Percentiles rank a stretch among this genome's conserved stretches.
Conservation (phyloP, 2,888 invertebrate species). For the Phortica okadai region DNA sequence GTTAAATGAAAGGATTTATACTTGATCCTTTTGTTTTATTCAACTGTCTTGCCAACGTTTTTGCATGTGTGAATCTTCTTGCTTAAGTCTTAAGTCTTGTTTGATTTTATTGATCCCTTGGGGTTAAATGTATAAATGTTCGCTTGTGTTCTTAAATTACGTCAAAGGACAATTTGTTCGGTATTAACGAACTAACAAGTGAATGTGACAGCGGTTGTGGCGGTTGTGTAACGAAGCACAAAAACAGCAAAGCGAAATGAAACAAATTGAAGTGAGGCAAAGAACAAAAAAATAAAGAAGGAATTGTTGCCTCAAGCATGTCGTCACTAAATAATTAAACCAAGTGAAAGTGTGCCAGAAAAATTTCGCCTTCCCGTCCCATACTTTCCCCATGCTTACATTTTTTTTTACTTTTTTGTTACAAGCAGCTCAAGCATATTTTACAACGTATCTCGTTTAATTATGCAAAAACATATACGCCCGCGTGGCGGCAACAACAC, state of each 20-base stretch:
- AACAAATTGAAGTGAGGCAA: constrained; percentile 18
- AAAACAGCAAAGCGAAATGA: background rate
- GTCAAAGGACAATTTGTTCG: constrained; percentile 62
- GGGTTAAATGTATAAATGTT: constrained; percentile 32
- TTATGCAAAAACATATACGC: constrained; percentile 54
- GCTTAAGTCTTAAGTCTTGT: constrained; percentile 1
- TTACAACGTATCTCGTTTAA: constrained; percentile 50
- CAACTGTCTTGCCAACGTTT: constrained; percentile 44
- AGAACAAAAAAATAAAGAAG: constrained; percentile 48
- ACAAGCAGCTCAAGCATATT: background rate
- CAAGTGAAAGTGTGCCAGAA: constrained; percentile 7
- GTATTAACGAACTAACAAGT: constrained; percentile 50
- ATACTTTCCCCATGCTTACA: constrained; percentile 49
- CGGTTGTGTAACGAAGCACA: background rate
- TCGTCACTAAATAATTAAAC: constrained; percentile 25
- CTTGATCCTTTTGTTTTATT: constrained; percentile 41
- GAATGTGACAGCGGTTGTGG: background rate
- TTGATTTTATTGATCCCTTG: constrained; percentile 59
- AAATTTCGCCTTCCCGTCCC: background rate
- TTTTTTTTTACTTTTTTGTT: background rate
- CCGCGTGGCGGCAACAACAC: background rate
- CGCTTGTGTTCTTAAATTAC: constrained; percentile 60
- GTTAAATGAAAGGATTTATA: constrained; percentile 52
- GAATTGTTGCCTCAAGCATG: constrained; percentile 29
- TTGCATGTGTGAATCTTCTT: constrained; percentile 34